A percentile compares a stretch with the other conserved stretches of the same genome.
Conservation (phyloP, 1,140 invertebrate genomes). For the Trachymyrmex cornetzi region DNA sequence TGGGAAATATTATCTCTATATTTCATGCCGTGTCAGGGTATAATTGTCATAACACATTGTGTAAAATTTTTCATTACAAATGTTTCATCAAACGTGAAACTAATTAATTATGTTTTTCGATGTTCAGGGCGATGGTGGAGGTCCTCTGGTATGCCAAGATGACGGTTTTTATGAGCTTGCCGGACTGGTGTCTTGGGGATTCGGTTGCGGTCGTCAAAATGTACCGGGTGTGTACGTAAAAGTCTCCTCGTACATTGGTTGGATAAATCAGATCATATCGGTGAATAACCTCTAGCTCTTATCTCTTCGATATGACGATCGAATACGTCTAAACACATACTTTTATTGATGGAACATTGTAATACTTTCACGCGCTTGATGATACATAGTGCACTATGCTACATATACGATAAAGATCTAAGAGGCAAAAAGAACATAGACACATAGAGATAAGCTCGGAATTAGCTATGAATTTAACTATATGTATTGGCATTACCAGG, state of each 20-base stretch:
- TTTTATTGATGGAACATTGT: constrained; percentile 67
- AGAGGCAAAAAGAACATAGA: constrained; percentile 12
- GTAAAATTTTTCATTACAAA: not conserved
- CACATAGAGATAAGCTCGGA: not conserved
- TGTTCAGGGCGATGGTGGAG: constrained; percentile 95
- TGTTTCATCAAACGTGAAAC: constrained; percentile 11
- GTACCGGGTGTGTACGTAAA: constrained; percentile 98
- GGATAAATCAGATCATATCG: constrained; percentile 98
- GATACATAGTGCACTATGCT: constrained; percentile 45
- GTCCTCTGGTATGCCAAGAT: constrained; percentile 96
- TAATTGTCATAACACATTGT: not conserved
- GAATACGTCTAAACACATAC: constrained; percentile 43
- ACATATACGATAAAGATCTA: constrained; percentile 12
- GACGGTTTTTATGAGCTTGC: constrained; percentile 97
- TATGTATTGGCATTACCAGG: not conserved
- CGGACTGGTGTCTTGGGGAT: constrained; percentile 96
- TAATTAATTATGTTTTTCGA: constrained; percentile 5
- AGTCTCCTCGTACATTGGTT: constrained; percentile 97
- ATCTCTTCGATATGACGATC: not conserved
- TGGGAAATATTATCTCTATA: not conserved
- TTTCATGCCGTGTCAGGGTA: not conserved
- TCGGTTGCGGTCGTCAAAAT: constrained; percentile 95
- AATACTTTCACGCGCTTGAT: constrained; percentile 69
- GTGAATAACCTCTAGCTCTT: constrained; percentile 93
- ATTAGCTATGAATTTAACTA: not conserved